Base-by-base conservation (phyloP, 1,140 invertebrate genomes). In the Samia ricini region DNA sequence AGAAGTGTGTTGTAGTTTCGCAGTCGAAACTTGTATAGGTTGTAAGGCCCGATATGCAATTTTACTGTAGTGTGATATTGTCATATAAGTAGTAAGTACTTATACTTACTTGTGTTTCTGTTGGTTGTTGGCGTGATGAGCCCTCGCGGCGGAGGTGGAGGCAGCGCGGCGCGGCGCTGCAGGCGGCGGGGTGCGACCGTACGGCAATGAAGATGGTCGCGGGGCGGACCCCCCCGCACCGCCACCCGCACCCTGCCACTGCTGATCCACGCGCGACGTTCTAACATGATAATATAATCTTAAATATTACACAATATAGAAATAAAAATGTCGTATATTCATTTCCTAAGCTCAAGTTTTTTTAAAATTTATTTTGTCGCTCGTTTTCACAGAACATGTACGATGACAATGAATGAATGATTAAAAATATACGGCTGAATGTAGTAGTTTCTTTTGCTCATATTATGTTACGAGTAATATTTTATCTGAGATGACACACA, bases 161-260 rank as follows among this genome's bases (percentile, higher is more conserved):
- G 92, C 93, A 15, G 94, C 94, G 66, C 94, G 87, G 68, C 94
- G 90, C 2, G 92, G 92, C 3, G 92, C 79, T 36, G 92, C 91
- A 4, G 92, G 90, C 8, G 88, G 80, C 12, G 91, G 77, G 5
- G 83, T 78, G 56, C 92, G 88, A 49, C 93, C 93, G 74, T 94
- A 94, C 5, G 94, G 94, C 69, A 95, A 79, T 61, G 93, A 94
- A 63, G 93, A 92, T 0, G 94, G 94, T 67, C 94, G 91, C 15
- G 93, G 94, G 63, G 93, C 92, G 0, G 94, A 93, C 68, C 94
- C 91, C 15, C 89, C 82, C 3, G 81, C 77, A 2, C 22, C 83
- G 48, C 81, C 72, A 57, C 54, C 15, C 74, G 68, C 24, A 84
- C 76, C 29, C n/a, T 77, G 62, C 67, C 68, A 62, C 19, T 63